Conservation (phyloP, 2,797 vertebrate genomes). For the Sternarchorhynchus goeldii region DNA sequence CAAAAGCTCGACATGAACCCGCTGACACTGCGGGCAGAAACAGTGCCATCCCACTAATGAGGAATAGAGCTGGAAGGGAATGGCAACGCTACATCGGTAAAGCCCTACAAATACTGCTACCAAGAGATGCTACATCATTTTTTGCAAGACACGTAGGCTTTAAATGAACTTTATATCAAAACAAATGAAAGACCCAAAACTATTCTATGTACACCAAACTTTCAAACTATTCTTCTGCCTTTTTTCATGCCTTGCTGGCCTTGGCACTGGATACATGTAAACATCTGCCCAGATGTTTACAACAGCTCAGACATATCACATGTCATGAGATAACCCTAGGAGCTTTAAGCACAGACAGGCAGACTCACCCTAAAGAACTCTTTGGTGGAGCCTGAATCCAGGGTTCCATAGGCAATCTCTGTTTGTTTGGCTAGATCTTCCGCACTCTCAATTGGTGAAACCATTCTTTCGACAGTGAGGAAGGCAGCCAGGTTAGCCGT, state of each 20-base stretch:
- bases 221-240: too few species aligned
- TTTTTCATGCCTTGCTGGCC: too few species aligned
- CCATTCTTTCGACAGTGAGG: constrained; percentile 99
- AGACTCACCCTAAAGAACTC: constrained; percentile 99
- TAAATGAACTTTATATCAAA: neutral
- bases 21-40: constrained; percentile 21
- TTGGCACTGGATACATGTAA: too few species aligned
- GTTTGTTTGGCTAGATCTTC: constrained; percentile 99
- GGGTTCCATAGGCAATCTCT: constrained; percentile 98
- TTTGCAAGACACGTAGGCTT: neutral
- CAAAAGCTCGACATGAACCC: constrained; percentile 21
- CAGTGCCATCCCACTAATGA: constrained; percentile 16
- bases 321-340: neutral
- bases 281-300: too few species aligned
- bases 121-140: neutral
- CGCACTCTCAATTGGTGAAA: constrained; percentile 98
- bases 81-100: neutral
- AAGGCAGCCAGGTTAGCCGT: constrained; percentile 99
- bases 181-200: too few species aligned
- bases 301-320: neutral
- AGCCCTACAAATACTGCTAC: neutral
- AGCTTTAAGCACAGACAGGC: neutral
- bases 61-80: neutral
- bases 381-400: constrained; percentile 99
- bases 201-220: too few species aligned